Percentiles rank a stretch among this genome's conserved stretches.
These are phyloP conservation scores for Pteromalus puparum DNA, from an alignment of 1,140 invertebrate species.

Conservation along the genomic window DNA sequence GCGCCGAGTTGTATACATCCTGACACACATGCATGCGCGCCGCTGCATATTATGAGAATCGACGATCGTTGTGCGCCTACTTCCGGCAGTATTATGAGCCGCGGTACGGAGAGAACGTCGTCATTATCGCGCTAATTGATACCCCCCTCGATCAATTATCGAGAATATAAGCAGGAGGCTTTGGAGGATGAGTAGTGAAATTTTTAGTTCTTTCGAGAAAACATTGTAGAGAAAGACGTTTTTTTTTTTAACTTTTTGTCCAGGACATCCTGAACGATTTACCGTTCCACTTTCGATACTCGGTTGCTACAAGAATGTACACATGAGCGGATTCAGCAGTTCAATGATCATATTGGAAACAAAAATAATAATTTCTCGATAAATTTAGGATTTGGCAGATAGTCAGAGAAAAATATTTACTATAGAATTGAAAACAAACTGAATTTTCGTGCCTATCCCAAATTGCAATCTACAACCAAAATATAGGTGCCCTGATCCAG, in stretches of 20 bases:
- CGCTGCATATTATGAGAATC: slow-evolving; percentile 25
- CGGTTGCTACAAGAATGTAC: not conserved
- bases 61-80: slow-evolving; percentile 38
- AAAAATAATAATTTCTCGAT: no score
- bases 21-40: slow-evolving; percentile 15
- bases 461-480: no score
- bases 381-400: no score
- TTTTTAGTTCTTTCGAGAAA: not conserved
- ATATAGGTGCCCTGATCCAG: not conserved
- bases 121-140: slow-evolving; percentile 30
- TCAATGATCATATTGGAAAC: no score
- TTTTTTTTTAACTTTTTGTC: not conserved
- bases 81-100: not conserved
- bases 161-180: not conserved
- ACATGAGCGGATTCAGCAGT: no score
- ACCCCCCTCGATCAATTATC: not conserved
- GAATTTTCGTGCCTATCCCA: no score
- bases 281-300: not conserved
- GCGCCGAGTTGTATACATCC: not conserved
- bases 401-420: no score
- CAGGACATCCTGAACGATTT: not conserved
- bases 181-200: not conserved
- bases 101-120: not conserved
- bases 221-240: not conserved
- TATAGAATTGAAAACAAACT: no score